Evolutionary conservation across 2,888 invertebrate species (phyloP), one percentile per base, ranked within the genome.

Genomic region (Drosophila vallismaia): DNA sequence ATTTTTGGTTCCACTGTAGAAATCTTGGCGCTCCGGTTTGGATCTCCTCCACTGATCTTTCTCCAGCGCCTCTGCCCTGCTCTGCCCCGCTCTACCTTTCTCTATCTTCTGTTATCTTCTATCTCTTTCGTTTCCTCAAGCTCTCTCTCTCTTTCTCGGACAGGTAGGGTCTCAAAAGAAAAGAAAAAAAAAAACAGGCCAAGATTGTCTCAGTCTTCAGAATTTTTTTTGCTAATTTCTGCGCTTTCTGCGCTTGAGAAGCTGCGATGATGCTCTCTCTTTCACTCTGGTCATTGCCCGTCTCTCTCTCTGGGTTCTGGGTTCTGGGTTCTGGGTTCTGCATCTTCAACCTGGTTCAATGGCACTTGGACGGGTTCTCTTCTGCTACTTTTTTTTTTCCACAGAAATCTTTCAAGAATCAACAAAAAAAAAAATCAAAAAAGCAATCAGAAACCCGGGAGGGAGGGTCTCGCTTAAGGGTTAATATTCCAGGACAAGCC

Each of bases 181-280:
- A 36, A 10, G 10, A 3, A 36, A 10, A 36, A 4, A 36, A 36
- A 8, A 63, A 63, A 64, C 51, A 36, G 64, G 52, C 64, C 29
- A 31, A 19, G 64, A 64, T 51, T 42, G 45, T 26, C 54, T 66
- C 46, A 51, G 38, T 6, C 31, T 4, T 10, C 24, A 69, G 46
- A 48, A 56, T 71, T 73, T 72, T 73, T 56, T 67, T 73, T 2
- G 72, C 72, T 73, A 73, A 73, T 73, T 73, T 19, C 19, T 67
- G 14, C 40, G 54, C 36, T 67, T 67, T 73, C 40, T 53, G 67
- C 42, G 59, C 42, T 45, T 55, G 66, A 42, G 42, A 42, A 14
- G 9, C 42, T 9, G 42, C 2, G 53, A 29, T 54, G 19, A 51
- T 29, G 38, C 50, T 14, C 38, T 42, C 42, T 38, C 54, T 36